phyloP scores from a whole-genome alignment of 1,140 invertebrate genomes.

The Conus ventricosus region DNA sequence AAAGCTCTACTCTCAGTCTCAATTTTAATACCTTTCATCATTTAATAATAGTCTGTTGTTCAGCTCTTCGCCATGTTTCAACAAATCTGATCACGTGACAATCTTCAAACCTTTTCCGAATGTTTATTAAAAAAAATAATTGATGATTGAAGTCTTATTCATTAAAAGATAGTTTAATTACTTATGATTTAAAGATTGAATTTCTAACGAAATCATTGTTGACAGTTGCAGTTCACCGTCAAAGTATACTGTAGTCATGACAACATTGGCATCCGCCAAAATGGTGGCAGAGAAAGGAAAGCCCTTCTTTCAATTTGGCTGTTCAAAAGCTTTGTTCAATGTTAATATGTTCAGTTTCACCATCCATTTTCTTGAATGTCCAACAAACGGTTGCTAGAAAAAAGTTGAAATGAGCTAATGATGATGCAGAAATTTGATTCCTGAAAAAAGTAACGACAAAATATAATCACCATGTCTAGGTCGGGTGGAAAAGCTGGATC shows the following conservation, averaged over 20 bases:
- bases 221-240: neutral
- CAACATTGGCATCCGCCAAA: neutral
- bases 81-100: conserved; percentile 15
- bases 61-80: neutral
- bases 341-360: neutral
- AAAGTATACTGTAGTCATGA: neutral
- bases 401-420: neutral
- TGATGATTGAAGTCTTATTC: no score
- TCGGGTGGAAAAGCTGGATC: conserved; percentile 53
- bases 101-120: neutral
- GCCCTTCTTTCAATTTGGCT: neutral
- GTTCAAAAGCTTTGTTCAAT: neutral
- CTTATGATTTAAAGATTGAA: no score
- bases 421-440: neutral
- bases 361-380: neutral
- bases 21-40: neutral
- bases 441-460: neutral
- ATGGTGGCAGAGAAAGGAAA: neutral
- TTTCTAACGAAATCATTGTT: neutral
- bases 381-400: neutral
- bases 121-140: neutral
- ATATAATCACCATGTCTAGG: neutral
- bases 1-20: no score
- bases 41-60: neutral
- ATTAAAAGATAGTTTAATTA: no score